A percentile compares a stretch with the other conserved stretches of the same genome.
phyloP scores from a whole-genome alignment of 1,140 invertebrate species.

The Tribolium madens region DNA sequence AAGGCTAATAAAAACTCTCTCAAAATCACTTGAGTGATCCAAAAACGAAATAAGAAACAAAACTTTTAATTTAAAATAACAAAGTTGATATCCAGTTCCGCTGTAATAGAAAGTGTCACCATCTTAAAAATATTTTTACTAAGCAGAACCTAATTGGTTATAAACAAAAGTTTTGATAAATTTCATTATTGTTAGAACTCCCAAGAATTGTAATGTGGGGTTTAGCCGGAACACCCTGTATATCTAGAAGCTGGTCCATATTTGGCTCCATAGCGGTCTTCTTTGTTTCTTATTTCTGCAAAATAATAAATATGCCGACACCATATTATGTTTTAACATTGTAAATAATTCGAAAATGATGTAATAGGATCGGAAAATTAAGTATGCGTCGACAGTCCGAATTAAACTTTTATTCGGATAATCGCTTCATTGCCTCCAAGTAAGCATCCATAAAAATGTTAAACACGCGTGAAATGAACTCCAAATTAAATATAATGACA shows the following conservation, averaged over 20 bases:
- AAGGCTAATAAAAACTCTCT: too few relatives aligned
- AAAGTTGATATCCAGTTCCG: too few relatives aligned
- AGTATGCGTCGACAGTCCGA: not conserved
- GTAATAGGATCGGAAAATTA: not conserved
- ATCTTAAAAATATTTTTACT: too few relatives aligned
- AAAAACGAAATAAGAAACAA: too few relatives aligned
- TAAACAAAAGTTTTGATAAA: too few relatives aligned
- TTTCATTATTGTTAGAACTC: too few relatives aligned
- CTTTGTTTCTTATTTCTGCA: not conserved
- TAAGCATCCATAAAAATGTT: conserved; percentile 21
- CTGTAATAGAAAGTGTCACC: too few relatives aligned
- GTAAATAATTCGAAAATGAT: not conserved
- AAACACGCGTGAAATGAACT: conserved; percentile 33
- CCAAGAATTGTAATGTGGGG: too few relatives aligned
- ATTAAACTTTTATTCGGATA: conserved; percentile 14
- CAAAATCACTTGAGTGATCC: too few relatives aligned
- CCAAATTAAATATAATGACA: conserved; percentile 26
- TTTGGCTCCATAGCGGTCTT: not conserved
- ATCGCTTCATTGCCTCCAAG: not conserved
- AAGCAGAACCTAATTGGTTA: too few relatives aligned
- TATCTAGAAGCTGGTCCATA: not conserved
- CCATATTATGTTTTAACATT: not conserved
- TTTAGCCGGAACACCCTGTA: too few relatives aligned
- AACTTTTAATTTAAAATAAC: too few relatives aligned
- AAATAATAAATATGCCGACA: conserved; percentile 2